These are phyloP conservation scores for Drosophila picticornis DNA, from an alignment of 2,888 invertebrate genomes.

Conservation along the genomic window DNA sequence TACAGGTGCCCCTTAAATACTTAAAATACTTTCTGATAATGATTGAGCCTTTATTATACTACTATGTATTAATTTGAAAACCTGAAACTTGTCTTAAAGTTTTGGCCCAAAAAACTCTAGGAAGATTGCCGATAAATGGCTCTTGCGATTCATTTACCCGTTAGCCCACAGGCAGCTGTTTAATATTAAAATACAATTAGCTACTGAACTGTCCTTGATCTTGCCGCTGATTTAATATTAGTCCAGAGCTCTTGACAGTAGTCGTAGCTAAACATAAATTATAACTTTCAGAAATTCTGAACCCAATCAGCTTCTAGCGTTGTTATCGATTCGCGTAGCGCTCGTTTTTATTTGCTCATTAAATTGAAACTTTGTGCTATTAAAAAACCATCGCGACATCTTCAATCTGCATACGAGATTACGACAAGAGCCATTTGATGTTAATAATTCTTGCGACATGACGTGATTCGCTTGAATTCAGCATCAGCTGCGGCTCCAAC, in stretches of 20 bases:
- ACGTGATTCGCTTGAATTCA: constrained; percentile 23
- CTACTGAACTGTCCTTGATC: constrained; percentile 64
- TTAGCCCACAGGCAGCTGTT: constrained; percentile 28
- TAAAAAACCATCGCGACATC: constrained; percentile 47
- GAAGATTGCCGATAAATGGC: background rate
- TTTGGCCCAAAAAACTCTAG: background rate
- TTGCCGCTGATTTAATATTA: constrained; percentile 51
- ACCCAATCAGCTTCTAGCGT: constrained; percentile 15
- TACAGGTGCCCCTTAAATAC: background rate
- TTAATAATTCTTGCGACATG: constrained; percentile 23
- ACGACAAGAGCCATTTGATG: constrained; percentile 8
- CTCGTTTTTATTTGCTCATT: constrained; percentile 26
- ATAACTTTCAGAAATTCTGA: constrained; percentile 8
- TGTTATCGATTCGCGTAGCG: constrained; percentile 54
- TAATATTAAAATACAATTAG: background rate
- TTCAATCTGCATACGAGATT: constrained; percentile 61
- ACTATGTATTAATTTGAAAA: background rate
- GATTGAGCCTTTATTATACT: background rate
- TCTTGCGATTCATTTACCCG: background rate
- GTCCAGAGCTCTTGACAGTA: background rate
- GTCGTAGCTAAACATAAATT: constrained; percentile 20
- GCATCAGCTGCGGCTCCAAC: background rate
- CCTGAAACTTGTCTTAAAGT: background rate
- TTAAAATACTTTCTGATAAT: background rate
- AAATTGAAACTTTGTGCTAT: constrained; percentile 32